phyloP scores from a whole-genome alignment of 2,888 invertebrate genomes.

The Phlogophora meticulosa region DNA sequence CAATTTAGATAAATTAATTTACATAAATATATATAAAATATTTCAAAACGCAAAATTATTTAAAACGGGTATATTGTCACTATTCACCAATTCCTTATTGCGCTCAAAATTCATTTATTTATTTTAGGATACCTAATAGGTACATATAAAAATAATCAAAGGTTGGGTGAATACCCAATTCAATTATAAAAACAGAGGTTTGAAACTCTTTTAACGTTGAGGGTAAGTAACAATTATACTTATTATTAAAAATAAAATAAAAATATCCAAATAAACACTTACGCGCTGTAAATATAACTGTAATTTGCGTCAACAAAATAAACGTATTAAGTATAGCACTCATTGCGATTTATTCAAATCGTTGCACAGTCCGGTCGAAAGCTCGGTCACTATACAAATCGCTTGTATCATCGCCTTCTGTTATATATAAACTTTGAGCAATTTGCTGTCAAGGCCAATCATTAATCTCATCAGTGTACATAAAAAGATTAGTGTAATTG shows the following conservation, averaged over 20 bases:
- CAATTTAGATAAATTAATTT: no score
- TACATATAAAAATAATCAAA: no score
- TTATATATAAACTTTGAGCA: constrained; percentile 72
- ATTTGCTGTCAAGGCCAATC: constrained; percentile 66
- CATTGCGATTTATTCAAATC: constrained; percentile 65
- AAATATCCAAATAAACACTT: constrained; percentile 63
- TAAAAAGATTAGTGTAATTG: constrained; percentile 4
- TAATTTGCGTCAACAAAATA: constrained; percentile 67
- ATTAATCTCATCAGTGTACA: constrained; percentile 39
- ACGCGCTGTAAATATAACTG: constrained; percentile 70
- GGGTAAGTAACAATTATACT: no score
- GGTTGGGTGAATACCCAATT: no score
- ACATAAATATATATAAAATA: no score
- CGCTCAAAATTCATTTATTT: no score
- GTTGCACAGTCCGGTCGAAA: constrained; percentile 65
- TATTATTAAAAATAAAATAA: not conserved
- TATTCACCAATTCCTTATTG: no score
- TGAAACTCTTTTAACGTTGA: no score
- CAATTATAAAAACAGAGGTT: no score
- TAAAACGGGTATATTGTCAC: no score
- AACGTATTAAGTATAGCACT: constrained; percentile 64
- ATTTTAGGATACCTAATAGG: no score
- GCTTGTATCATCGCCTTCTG: constrained; percentile 42
- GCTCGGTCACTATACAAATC: constrained; percentile 68
- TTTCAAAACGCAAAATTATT: no score